Base-by-base conservation (phyloP, 2,888 invertebrate genomes). In the Notodonta dromedarius region DNA sequence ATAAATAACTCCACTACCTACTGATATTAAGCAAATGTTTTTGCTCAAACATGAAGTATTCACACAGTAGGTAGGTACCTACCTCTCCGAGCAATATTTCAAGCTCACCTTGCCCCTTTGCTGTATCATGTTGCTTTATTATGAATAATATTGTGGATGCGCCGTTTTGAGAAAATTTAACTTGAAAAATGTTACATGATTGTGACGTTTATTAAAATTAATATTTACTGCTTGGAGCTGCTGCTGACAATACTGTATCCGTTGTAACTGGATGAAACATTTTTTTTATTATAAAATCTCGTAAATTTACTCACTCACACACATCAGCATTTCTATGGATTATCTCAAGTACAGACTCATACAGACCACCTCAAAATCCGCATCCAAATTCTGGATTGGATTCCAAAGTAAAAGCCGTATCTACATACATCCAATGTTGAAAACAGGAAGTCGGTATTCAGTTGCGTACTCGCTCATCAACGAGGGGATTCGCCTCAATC, bases 401-500 rank as follows among this genome's bases (percentile, higher is more conserved):
- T 67, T 59, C 53, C 56, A 60, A 71, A 67, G 66, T 70, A 58
- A 61, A 60, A 60, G 68, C 52, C 68, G 62, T 65, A 73, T 76
- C 73, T 74, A 70, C 65, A 71, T 63, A 68, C 70, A 78, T 74
- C 72, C 70, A 79, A 77, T 76, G 76, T 75, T 77, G 60, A 66
- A 71, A 78, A 73, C 74, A 77, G 82, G 76, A 83, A 81, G 81
- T 72, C 76, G 61, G 76, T 84, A 79, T 84, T 78, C 78, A 80
- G 83, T 78, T 80, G 76, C 79, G 77, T 79, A 78, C 79, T 79
- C 73, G 75, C 82, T 85, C 85, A 84, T 86, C 83, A 84, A 78
- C 77, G 66, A 71, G 75, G 78, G 80, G 82, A 82, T 82, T 86
- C 80, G 77, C 83, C 76, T 82, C 86, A 85, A 89, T 87, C 84